Evolutionary conservation across 2,888 invertebrate genomes (phyloP), one percentile per base, ranked within the genome.

Genomic region (Melinaea marsaeus): DNA sequence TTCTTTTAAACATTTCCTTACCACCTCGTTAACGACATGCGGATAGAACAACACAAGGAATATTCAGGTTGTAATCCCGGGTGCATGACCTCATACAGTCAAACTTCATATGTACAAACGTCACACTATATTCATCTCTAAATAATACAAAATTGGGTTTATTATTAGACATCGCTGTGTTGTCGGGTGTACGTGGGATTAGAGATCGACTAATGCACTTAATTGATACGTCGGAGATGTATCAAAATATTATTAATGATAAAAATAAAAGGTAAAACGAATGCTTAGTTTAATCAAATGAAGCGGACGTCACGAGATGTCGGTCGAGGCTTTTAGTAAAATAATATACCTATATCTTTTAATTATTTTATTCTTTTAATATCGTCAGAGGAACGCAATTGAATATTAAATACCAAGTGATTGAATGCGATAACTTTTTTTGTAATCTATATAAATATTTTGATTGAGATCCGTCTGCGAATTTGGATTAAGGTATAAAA

Each of bases 161-260:
- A 32, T 2, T 32, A 4, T 32, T 2, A 32, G 32, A 32, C 9
- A 32, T 32, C 32, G 9, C 13, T 4, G 4, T 11, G 45, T 13
- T 5, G 51, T 58, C 46, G 60, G 22, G 32, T 57, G 60, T 60
- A 54, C 54, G n/a, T 32, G 57, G 51, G 61, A 58, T 61, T 42
- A 65, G 61, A 61, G 58, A 58, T 58, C 59, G 63, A 57, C 63
- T 68, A 63, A 65, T 65, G 63, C 60, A 63, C 61, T 63, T 63
- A 63, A 65, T 65, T 65, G 68, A 66, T 58, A 60, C 62, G 68
- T 63, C 63, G 63, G 58, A 63, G 65, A 63, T 62, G 58, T 60
- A 68, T 68, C 68, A 66, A 65, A 68, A 68, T 64, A 65, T 68
- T 62, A 65, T 65, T 68, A 62, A 62, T 63, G 65, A 62, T 63